A percentile compares a stretch with the other conserved stretches of the same genome.
These are phyloP conservation scores for Nineta flava DNA, from an alignment of 2,888 invertebrate genomes.

Conservation along the genomic window DNA sequence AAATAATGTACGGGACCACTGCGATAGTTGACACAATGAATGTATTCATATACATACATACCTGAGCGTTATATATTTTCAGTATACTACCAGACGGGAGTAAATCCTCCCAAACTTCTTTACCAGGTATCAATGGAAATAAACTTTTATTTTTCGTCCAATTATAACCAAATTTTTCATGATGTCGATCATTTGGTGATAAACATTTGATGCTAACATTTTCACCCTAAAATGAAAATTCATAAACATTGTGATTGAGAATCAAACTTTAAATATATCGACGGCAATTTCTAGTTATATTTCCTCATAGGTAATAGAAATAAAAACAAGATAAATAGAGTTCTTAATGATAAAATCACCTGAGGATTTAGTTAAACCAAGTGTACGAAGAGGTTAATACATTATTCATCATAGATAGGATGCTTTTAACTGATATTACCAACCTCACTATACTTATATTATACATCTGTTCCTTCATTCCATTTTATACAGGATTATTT, in stretches of 20 bases:
- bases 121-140: conserved; percentile 52
- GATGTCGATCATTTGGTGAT: conserved; percentile 45
- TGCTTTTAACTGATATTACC: no score
- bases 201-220: conserved; percentile 54
- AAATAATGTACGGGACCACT: no score
- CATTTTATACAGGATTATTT: no score
- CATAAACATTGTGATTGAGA: neutral
- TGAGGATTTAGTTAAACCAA: no score
- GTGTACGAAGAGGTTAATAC: no score
- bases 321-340: no score
- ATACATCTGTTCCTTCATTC: no score
- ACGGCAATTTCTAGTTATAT: no score
- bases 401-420: no score
- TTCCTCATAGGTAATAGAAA: no score
- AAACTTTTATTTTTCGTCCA: conserved; percentile 68
- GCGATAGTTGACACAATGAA: neutral
- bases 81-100: conserved; percentile 72
- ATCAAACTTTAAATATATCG: neutral
- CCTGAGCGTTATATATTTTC: conserved; percentile 62
- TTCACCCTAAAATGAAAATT: conserved; percentile 35
- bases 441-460: no score
- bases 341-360: no score
- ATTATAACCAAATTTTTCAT: conserved; percentile 58
- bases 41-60: conserved; percentile 21
- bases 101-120: conserved; percentile 73